A percentile compares a stretch with the other conserved stretches of the same genome.
These are phyloP conservation scores for Danaus chrysippus DNA, from an alignment of 2,888 invertebrate genomes.

Conservation along the genomic window DNA sequence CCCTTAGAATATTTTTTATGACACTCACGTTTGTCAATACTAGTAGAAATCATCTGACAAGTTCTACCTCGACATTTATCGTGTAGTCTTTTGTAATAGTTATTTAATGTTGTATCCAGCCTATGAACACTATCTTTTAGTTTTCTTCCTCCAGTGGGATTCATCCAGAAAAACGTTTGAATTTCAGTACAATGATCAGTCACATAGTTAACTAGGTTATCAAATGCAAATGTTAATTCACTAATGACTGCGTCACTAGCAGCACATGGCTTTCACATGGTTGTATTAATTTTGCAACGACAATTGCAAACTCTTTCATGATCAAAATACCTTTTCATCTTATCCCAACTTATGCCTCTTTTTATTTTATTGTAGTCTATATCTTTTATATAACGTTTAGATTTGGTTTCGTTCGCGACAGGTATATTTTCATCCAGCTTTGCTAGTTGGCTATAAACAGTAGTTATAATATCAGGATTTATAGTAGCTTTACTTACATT, in stretches of 20 bases:
- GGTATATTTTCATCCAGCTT: conserved; percentile 43
- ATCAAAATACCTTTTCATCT: conserved; percentile 49
- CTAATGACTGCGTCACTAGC: conserved; percentile 59
- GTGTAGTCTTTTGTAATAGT: conserved; percentile 59
- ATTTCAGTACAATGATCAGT: conserved; percentile 64
- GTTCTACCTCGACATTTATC: conserved; percentile 58
- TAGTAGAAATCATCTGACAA: conserved; percentile 50
- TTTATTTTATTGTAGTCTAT: conserved; percentile 21
- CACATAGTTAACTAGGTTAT: conserved; percentile 58
- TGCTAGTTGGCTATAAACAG: conserved; percentile 45
- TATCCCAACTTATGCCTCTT: conserved; percentile 45
- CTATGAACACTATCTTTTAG: conserved; percentile 53
- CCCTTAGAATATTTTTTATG: conserved; percentile 15
- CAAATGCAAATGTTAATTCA: conserved; percentile 60
- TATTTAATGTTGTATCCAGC: conserved; percentile 51
- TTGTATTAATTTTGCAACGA: conserved; percentile 50
- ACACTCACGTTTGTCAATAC: conserved; percentile 48
- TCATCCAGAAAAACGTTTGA: conserved; percentile 63
- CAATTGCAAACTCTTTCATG: conserved; percentile 56
- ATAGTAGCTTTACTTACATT: conserved; percentile 40
- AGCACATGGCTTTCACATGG: conserved; percentile 60
- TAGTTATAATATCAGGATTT: conserved; percentile 50
- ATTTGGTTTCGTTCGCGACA: conserved; percentile 18
- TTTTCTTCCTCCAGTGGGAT: conserved; percentile 58
- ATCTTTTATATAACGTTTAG: conserved; percentile 14